Evolutionary conservation across 2,113 vertebrate species (phyloP), one percentile per base, ranked within the genome.

Genomic region (Rhinichthys klamathensis): DNA sequence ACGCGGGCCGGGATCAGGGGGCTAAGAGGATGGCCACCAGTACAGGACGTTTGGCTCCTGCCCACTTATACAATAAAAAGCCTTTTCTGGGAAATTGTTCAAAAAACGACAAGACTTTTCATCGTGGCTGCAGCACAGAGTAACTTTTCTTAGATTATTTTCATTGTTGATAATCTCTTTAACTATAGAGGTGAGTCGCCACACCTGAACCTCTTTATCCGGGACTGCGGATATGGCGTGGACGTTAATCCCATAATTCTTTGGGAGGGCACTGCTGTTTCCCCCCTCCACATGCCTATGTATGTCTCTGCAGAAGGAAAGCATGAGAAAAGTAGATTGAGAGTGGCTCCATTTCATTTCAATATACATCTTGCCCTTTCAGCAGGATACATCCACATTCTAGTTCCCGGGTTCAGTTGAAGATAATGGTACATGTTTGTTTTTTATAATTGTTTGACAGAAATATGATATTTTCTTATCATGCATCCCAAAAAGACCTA

Each of bases 121-220:
- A 90, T 91, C 90, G 89, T 32, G 86, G 88, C 88, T 91, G 30
- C 65, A 83, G 90, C 89, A 81, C 83, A 91, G 83, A 87, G 89
- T 80, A 96, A 96, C 88, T 96, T 96, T 94, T 91, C 88, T 91
- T 84, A 92, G 91, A 96, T 95, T 93, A 94, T 95, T 93, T 91
- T 94, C 91, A 92, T 92, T 94, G 90, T 90, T 92, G 69, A 91
- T 96, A 95, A 97, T 96, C 95, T 96, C 90, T 95, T 97, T 96
- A 96, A 91, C 90, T 82, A 58, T 88, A 76, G 92, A 91, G 90
- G 90, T 86, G 89, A 94, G 90, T 89, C 84, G 86, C 91, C 92
- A 91, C 89, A 94, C 90, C 91, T 92, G 90, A 89, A 92, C 92
- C 84, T 92, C 88, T 88, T 79, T 81, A 86, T 86, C 89, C 87